These are phyloP conservation scores for Cyclophora albipunctata DNA, from an alignment of 2,888 invertebrate genomes.

Conservation along the genomic window DNA sequence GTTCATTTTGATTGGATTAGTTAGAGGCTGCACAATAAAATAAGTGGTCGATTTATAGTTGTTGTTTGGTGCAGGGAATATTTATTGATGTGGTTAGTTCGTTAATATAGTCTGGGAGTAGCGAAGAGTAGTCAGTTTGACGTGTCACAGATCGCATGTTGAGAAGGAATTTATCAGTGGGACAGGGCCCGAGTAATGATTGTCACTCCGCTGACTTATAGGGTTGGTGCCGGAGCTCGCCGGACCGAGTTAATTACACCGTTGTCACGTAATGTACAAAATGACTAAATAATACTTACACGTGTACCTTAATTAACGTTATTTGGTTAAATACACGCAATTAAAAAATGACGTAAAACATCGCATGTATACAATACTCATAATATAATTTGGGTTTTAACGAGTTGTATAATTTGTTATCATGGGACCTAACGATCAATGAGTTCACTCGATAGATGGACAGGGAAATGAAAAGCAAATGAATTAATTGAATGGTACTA, in stretches of 20 bases:
- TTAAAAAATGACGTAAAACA: no score
- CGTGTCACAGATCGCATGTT: constrained; percentile 72
- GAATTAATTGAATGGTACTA: no score
- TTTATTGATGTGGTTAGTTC: constrained; percentile 40
- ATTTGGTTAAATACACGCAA: background rate
- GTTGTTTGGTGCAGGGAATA: constrained; percentile 40
- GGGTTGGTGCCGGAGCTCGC: constrained; percentile 6
- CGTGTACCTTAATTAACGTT: background rate
- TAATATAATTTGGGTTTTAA: no score
- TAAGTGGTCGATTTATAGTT: constrained; percentile 54
- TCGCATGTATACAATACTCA: no score
- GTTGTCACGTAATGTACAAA: no score
- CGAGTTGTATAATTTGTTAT: no score
- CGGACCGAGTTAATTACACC: background rate
- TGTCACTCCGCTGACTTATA: constrained; percentile 25
- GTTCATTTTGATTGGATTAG: constrained; percentile 3
- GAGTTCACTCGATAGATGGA: no score
- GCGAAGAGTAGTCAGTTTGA: constrained; percentile 39
- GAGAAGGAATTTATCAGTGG: constrained; percentile 67
- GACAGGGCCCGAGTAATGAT: constrained; percentile 53
- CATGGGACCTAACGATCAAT: no score
- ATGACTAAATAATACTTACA: no score
- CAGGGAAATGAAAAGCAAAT: no score
- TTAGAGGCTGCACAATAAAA: constrained; percentile 50
- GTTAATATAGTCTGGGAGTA: constrained; percentile 11